phyloP scores from a whole-genome alignment of 1,140 invertebrate genomes.

The Cotesia vestalis region DNA sequence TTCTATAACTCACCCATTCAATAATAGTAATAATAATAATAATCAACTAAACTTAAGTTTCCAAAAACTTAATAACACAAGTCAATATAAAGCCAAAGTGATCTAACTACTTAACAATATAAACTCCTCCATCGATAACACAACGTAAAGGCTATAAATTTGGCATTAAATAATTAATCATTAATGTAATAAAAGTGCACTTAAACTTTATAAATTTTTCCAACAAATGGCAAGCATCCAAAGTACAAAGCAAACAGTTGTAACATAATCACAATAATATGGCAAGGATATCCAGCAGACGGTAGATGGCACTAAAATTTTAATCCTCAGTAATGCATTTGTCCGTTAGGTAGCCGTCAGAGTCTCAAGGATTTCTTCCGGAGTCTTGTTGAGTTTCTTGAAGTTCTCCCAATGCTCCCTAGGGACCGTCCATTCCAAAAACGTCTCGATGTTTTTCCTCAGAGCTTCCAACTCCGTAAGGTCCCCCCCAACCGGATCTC shows the following conservation, averaged over 20 bases:
- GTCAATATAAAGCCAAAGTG: no score
- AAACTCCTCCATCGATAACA: background rate
- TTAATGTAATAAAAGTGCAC: conserved; percentile 1
- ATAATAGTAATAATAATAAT: background rate
- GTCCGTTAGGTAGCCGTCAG: conserved; percentile 65
- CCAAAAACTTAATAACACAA: background rate
- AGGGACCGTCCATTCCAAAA: conserved; percentile 84
- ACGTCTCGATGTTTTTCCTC: conserved; percentile 76
- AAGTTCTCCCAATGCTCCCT: conserved; percentile 80
- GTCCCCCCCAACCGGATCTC: conserved; percentile 69
- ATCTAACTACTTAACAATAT: conserved; percentile 1
- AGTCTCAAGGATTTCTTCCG: conserved; percentile 81
- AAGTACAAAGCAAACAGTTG: conserved; percentile 2
- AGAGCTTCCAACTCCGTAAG: conserved; percentile 71
- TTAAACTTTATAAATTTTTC: background rate
- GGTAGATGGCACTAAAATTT: background rate
- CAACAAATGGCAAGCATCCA: conserved; percentile 1
- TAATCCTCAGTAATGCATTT: background rate
- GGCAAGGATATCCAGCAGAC: conserved; percentile 1
- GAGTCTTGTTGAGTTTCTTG: conserved; percentile 74
- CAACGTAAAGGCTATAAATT: background rate
- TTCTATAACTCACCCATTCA: background rate
- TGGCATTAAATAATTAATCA: background rate
- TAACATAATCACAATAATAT: conserved; percentile 2
- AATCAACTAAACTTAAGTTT: background rate